phyloP scores from a whole-genome alignment of 2,113 vertebrate genomes.

The Anser brachyrhynchus region DNA sequence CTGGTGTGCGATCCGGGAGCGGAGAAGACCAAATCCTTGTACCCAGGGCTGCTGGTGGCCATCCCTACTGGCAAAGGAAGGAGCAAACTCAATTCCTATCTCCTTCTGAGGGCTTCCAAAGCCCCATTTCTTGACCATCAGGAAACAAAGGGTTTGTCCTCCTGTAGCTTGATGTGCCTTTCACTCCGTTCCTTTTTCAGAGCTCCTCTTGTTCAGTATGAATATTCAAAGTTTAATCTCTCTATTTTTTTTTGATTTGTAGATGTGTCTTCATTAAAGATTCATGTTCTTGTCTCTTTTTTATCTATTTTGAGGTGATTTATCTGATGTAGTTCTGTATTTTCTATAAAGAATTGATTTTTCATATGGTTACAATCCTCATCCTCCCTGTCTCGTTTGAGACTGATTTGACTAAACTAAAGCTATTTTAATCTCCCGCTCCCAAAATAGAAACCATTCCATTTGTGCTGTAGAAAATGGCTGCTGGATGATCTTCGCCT shows the following conservation, averaged over 20 bases:
- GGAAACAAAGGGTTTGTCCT: background rate
- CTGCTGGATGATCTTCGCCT: background rate
- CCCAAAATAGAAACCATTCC: slow-evolving; percentile 53
- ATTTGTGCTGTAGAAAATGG: slow-evolving; percentile 1
- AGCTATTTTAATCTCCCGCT: slow-evolving; percentile 60
- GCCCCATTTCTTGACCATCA: background rate
- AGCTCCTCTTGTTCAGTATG: rapidly evolving
- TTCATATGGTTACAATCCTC: background rate
- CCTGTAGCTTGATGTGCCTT: background rate
- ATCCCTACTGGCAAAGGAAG: background rate
- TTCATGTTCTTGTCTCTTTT: background rate
- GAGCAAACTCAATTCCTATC: background rate
- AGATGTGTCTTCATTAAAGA: background rate
- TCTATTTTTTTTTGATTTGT: background rate
- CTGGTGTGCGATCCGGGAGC: background rate
- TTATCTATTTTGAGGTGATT: slow-evolving; percentile 3
- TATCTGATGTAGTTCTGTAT: background rate
- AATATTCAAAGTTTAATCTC: background rate
- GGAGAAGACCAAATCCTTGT: background rate
- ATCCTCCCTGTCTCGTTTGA: background rate
- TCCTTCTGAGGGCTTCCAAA: rapidly evolving
- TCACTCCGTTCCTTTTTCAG: background rate
- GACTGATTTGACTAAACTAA: slow-evolving; percentile 27
- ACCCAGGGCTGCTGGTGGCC: rapidly evolving
- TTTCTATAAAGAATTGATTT: background rate